phyloP scores from a whole-genome alignment of 2,113 vertebrate genomes.

The Serinus canaria region DNA sequence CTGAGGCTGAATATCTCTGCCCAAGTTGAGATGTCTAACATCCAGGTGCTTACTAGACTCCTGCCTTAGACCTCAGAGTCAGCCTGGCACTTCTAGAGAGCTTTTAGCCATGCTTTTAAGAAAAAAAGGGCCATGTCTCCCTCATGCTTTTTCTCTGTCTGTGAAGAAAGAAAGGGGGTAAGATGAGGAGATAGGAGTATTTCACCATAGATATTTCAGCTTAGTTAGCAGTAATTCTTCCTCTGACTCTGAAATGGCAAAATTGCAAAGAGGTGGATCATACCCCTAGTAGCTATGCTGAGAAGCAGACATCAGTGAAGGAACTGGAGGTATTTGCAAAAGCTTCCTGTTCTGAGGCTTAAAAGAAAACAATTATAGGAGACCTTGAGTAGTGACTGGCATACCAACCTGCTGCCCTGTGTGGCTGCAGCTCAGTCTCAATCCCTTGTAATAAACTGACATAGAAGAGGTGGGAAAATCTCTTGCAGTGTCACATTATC shows the following conservation, averaged over 20 bases:
- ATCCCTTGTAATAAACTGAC: not conserved
- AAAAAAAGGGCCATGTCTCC: not conserved
- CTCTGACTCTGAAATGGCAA: not conserved
- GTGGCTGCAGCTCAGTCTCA: not conserved
- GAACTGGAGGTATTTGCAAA: not conserved
- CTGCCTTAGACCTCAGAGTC: not conserved
- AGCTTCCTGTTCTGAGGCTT: not conserved
- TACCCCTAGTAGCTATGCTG: not conserved
- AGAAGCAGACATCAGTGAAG: not conserved
- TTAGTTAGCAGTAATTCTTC: not conserved
- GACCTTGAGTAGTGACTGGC: not conserved
- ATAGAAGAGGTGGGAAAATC: not conserved
- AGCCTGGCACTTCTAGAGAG: not conserved
- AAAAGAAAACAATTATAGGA: not conserved
- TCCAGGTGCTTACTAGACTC: not conserved
- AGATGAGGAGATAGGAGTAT: not conserved
- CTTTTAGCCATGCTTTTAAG: not conserved
- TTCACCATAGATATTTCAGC: not conserved
- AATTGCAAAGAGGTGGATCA: not conserved
- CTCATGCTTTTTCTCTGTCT: not conserved
- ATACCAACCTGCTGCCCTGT: not conserved
- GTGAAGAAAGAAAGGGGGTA: not conserved
- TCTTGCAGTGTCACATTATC: not conserved
- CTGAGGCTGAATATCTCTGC: not conserved
- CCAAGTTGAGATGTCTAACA: not conserved